Base-by-base conservation (phyloP, 2,888 invertebrate species). In the Hecatera dysodea region DNA sequence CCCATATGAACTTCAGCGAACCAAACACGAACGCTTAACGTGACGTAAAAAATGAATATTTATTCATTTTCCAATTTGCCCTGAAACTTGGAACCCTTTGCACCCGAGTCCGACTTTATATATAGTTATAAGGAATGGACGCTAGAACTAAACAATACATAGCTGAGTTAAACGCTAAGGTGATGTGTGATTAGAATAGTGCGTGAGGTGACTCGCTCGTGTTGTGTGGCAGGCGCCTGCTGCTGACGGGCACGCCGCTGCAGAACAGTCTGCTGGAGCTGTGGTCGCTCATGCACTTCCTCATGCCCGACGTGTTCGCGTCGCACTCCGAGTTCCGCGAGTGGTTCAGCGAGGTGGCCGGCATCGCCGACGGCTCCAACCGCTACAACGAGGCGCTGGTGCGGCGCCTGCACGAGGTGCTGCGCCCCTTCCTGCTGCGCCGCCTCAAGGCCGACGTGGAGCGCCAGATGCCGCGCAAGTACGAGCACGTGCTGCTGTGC, bases 271-370 rank as follows among this genome's bases (percentile, higher is more conserved):
- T 99, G 86, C 98, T 99, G 98, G 99, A 99, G 96, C 96, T 99
- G 84, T 99, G 99, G 99, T 99, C 99, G 29, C 96, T 99, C 76
- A 99, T 99, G 99, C 99, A 99, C 96, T 99, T 99, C 95, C 97
- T 99, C 65, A 99, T 99, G 99, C 99, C 99, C 55, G 98, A 98
- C 92, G 98, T 99, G 84, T 99, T 99, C 96, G 98, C 99, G 85
- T 99, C 99, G 62, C 99, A 99, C 96, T 97, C 98, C 66, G 99
- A 99, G 94, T 99, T 99, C 93, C 99, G 99, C 92, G 99, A 99
- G 95, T 99, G 99, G 99, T 99, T 99, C 96, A 98, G 98, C 72
- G 99, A 99, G 55, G 98, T 99, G 80, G 98, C 99, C 71, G 92
- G 90, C 87, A 90, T 91, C 85, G 94, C 93, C 62, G 94, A 88